Conservation (phyloP, 2,797 vertebrate genomes). For the Mycteria americana region DNA sequence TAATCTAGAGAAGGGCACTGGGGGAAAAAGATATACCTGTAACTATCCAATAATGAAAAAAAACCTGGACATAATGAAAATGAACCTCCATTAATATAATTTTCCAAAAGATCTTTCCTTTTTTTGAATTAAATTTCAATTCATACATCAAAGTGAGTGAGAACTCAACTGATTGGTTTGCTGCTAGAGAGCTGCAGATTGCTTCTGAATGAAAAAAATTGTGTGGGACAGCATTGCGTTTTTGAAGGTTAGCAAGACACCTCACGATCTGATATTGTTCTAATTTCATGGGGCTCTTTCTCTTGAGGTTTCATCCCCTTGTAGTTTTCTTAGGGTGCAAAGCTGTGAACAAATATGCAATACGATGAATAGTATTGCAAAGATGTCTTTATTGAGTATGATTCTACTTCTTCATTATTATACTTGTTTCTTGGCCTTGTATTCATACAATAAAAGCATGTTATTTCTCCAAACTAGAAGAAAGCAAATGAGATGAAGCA, state of each 20-base stretch:
- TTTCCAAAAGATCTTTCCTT: not conserved
- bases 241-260: slow-evolving; percentile 5
- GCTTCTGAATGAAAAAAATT: not conserved
- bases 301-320: not conserved
- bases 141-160: not conserved
- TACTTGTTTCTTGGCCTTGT: not conserved
- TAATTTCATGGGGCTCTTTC: not conserved
- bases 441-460: not conserved
- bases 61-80: not conserved
- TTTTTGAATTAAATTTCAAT: not conserved
- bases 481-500: not conserved
- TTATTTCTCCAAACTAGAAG: not conserved
- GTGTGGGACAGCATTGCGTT: not conserved
- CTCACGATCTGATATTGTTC: not conserved
- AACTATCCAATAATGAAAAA: not conserved
- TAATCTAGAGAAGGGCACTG: not conserved
- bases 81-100: not conserved
- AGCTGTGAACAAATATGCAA: slow-evolving; percentile 2
- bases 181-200: not conserved
- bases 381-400: not conserved
- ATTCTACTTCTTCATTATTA: not conserved
- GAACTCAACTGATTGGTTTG: not conserved
- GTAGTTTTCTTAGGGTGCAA: not conserved
- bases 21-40: not conserved
- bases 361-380: not conserved